Base-by-base conservation (phyloP, 1,140 invertebrate genomes). In the Alviniconcha marisindica region DNA sequence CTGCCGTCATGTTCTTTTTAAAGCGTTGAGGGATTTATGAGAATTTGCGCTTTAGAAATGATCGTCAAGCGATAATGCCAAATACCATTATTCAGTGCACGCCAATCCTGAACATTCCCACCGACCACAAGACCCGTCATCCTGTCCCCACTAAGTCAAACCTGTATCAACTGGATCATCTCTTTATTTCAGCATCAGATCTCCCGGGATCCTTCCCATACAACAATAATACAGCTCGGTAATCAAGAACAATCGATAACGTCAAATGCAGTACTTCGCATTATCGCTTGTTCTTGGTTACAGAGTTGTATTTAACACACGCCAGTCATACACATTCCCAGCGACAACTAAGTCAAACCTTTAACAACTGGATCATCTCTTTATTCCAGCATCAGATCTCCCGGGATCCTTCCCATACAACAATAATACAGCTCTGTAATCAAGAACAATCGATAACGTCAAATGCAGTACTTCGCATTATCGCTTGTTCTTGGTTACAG, bases 161-260 rank as follows among this genome's bases (percentile, higher is more conserved):
- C 51, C 24, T 36, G 33, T 73, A 10, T 1, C 4, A 36, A 24
- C 24, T 38, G 10, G 10, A 14, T 24, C 69, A 12, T 15, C 0
- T 28, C 4, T 5, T 33, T 12, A 4, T 51, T 28, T n/a, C 48
- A 78, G 77, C 42, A 78, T 14, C 77, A 54, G 14, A 78, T 78
- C 31, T 78, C 38, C 51, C n/a, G 51, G 31, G 77, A 78, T 18
- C 77, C 77, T 2, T n/a, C n/a, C n/a, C n/a, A n/a, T n/a, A n/a
- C n/a, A n/a, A n/a, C n/a, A n/a, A n/a, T n/a, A n/a, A n/a, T n/a
- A n/a, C n/a, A n/a, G 51, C 24, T 24, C 12, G 10, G 24, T 24
- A 24, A 54, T 54, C n/a, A n/a, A n/a, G n/a, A n/a, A n/a, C n/a
- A 24, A 12, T 14, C 12, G 10, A 54, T 54, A 14, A 14, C 10